phyloP scores from a whole-genome alignment of 2,113 vertebrate species.

The Notiomystis cincta region DNA sequence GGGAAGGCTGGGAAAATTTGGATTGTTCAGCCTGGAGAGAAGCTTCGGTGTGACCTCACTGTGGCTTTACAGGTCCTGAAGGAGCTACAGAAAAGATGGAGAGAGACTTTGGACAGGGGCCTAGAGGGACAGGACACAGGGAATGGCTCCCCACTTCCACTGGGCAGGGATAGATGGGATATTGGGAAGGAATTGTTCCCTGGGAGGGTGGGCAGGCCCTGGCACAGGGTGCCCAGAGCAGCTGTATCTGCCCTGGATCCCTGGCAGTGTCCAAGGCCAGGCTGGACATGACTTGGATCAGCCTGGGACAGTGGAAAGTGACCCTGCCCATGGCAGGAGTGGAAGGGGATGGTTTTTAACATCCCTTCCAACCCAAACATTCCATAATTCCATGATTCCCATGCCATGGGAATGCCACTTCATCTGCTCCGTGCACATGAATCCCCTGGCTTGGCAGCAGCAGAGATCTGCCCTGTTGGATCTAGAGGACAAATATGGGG shows the following conservation, averaged over 20 bases:
- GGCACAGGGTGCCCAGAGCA: not conserved
- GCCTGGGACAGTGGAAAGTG: not conserved
- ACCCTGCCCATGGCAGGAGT: not conserved
- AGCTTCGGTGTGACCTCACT: not conserved
- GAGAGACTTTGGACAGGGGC: rapidly evolving
- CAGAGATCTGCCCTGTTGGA: not conserved
- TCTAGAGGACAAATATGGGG: rapidly evolving
- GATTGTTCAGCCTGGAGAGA: not conserved
- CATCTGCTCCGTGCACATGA: rapidly evolving
- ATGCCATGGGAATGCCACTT: not conserved
- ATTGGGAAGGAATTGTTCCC: not conserved
- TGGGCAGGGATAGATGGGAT: not conserved
- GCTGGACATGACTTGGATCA: not conserved
- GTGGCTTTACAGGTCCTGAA: not conserved
- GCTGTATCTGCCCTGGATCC: not conserved
- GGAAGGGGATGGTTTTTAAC: rapidly evolving
- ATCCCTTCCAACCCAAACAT: not conserved
- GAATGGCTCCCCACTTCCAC: not conserved
- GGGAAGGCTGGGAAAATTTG: not conserved
- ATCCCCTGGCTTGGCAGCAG: not conserved
- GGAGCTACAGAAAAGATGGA: not conserved
- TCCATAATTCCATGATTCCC: not conserved
- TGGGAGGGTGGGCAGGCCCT: not conserved
- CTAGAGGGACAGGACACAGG: not conserved
- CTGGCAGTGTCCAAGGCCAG: not conserved